Base-by-base conservation (phyloP, 2,113 vertebrate genomes). In the Stigmatopora nigra region DNA sequence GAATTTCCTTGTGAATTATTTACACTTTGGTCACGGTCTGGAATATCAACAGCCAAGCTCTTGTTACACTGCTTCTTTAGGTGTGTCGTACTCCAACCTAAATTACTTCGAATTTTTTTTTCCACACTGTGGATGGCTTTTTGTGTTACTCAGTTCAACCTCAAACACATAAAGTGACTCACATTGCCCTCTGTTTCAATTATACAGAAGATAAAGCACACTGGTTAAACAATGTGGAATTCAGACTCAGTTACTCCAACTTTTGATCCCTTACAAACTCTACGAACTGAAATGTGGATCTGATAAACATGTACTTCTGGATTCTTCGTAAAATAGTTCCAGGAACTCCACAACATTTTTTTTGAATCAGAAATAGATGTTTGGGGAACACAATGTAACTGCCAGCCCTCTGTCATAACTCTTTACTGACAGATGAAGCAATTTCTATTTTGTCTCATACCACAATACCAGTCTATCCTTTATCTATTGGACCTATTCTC, bases 281-380 rank as follows among this genome's bases (percentile, higher is more conserved):
- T 48, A 3, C 57, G 35, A 52, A 52, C 41, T 46, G 35, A 59
- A n/a, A 59, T 63, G 62, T 69, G 49, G 66, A 69, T 64, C 61
- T n/a, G 14, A 51, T 65, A 75, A 71, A 65, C 58, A 61, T 57
- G 55, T 8, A 61, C 45, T 51, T 63, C 61, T 63, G 48, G 22
- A 44, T 80, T 78, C 69, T 44, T n/a, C 10, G 69, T 60, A 78
- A 60, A 47, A 49, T 20, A 70, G 44, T 83, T 68, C 71, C 38
- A 63, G 55, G 76, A 78, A 71, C 51, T 68, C n/a, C 3, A 1
- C 46, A 47, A 68, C n/a, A 17, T 7, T 59, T 72, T 72, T 31
- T 81, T 55, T 63, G 69, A 55, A 76, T 48, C 47, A 48, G 48
- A 67, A 65, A 47, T 41, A 11, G 3, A 51, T 16, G 3, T 73